Conservation (phyloP, 2,888 invertebrate species). For the Volucella inanis region DNA sequence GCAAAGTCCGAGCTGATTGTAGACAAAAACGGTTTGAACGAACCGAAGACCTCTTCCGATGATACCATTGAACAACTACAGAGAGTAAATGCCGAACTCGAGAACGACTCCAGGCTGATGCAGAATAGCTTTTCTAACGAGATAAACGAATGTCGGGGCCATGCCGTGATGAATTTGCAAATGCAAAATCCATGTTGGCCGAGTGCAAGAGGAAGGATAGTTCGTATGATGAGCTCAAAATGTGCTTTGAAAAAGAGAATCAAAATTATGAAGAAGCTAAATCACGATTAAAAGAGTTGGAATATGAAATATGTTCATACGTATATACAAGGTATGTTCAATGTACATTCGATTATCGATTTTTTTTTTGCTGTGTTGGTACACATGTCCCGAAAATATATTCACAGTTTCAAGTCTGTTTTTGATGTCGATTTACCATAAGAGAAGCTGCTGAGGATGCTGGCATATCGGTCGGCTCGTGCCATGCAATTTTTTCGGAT, state of each 20-base stretch:
- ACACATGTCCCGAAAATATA: too few species aligned
- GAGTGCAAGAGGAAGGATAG: slow-evolving; percentile 78
- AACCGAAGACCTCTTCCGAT: slow-evolving; percentile 85
- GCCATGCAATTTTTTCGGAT: too few species aligned
- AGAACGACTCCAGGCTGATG: slow-evolving; percentile 85
- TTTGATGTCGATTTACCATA: too few species aligned
- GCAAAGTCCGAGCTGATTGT: slow-evolving; percentile 85
- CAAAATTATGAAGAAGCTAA: slow-evolving; percentile 84
- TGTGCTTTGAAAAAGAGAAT: slow-evolving; percentile 84
- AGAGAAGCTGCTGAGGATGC: too few species aligned
- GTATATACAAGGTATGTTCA: too few species aligned
- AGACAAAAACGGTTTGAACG: slow-evolving; percentile 76
- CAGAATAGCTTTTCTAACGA: slow-evolving; percentile 86
- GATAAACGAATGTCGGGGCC: slow-evolving; percentile 79
- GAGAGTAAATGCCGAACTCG: slow-evolving; percentile 86
- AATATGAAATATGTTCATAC: slow-evolving; percentile 85
- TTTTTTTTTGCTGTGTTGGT: too few species aligned
- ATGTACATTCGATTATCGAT: too few species aligned
- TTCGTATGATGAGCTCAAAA: slow-evolving; percentile 82
- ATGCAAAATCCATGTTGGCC: slow-evolving; percentile 75
- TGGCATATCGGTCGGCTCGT: too few species aligned
- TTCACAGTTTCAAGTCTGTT: too few species aligned
- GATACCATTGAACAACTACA: slow-evolving; percentile 86
- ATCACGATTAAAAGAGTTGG: slow-evolving; percentile 84
- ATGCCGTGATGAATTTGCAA: slow-evolving; percentile 78